Conservation (phyloP, 1,140 invertebrate genomes). For the Aphis gossypii region DNA sequence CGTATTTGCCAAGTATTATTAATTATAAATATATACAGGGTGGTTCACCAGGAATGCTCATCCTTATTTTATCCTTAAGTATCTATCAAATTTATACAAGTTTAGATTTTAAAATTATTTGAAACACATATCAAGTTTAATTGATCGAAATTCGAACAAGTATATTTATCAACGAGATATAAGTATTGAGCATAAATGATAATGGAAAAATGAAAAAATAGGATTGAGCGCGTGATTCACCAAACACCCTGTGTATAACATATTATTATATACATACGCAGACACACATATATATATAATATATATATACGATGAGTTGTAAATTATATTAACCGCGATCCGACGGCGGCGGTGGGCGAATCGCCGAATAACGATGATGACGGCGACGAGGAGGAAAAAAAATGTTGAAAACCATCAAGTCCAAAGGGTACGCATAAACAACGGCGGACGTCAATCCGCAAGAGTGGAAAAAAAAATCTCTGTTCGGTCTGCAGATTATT, state of each 20-base stretch:
- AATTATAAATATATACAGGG: background rate
- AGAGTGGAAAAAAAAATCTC: background rate
- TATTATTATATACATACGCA: background rate
- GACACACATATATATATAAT: too few relatives aligned
- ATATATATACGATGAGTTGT: background rate
- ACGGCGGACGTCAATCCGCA: background rate
- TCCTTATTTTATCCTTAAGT: background rate
- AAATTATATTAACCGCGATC: background rate
- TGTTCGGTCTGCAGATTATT: background rate
- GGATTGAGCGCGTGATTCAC: too few relatives aligned
- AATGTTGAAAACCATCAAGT: background rate
- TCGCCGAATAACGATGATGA: background rate
- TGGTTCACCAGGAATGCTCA: background rate
- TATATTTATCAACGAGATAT: background rate
- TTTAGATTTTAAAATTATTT: background rate
- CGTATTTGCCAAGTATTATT: background rate
- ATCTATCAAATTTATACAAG: background rate
- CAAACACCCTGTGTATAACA: background rate
- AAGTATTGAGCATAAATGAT: background rate
- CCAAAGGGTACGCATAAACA: background rate
- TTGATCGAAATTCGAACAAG: too few relatives aligned
- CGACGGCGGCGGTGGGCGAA: background rate
- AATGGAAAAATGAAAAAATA: background rate
- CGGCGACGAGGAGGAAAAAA: background rate
- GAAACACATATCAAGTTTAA: too few relatives aligned